These are phyloP conservation scores for Phytoseiulus persimilis DNA, from an alignment of 2,888 invertebrate species.

Conservation along the genomic window DNA sequence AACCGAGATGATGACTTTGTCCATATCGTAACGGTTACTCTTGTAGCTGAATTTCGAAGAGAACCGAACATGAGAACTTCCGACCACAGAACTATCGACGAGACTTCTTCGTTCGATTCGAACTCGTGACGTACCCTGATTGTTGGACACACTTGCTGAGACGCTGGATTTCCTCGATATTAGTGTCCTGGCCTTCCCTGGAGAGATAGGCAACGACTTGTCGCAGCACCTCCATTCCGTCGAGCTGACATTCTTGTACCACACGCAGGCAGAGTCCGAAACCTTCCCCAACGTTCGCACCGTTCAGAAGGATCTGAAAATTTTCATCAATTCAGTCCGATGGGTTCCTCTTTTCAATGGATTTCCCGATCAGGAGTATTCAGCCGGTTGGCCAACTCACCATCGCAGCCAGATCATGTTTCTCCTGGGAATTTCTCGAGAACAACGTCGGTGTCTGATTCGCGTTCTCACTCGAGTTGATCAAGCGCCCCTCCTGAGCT, in stretches of 20 bases:
- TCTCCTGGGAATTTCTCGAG: background rate
- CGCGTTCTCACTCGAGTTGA: background rate
- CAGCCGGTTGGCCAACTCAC: background rate
- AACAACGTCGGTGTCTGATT: constrained; percentile 8
- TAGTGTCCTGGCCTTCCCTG: background rate
- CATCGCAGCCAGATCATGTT: constrained; percentile 32
- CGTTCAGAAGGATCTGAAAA: constrained; percentile 21
- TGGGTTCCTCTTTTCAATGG: no score
- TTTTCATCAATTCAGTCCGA: background rate
- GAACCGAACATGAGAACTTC: no score
- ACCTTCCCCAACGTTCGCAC: constrained; percentile 13
- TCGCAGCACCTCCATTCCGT: constrained; percentile 11
- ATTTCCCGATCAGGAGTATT: no score
- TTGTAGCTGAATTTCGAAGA: background rate
- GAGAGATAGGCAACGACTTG: background rate
- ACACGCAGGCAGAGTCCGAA: constrained; percentile 22
- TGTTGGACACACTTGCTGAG: background rate
- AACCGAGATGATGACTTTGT: constrained; percentile 25
- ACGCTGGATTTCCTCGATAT: constrained; percentile 22
- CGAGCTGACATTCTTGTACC: constrained; percentile 23
- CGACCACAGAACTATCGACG: no score
- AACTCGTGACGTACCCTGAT: constrained; percentile 24
- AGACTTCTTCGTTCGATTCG: no score
- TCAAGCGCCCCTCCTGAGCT: background rate
- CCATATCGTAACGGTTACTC: constrained; percentile 19